Evolutionary conservation across 2,113 vertebrate species (phyloP).

Genomic region (Corynorhinus townsendii): DNA sequence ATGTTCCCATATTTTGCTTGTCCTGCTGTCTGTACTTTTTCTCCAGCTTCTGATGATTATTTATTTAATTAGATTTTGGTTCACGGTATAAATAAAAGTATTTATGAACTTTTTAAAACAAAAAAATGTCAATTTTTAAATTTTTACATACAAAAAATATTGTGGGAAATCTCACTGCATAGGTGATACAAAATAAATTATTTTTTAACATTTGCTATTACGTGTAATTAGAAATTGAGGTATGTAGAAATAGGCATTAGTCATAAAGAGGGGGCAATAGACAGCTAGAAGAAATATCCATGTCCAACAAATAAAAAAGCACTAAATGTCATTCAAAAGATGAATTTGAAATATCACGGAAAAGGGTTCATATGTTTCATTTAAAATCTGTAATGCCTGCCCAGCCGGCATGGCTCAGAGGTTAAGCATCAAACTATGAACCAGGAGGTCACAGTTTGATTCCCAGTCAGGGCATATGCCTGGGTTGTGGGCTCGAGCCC

Average conservation of each 20-base stretch:
- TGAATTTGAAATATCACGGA: not conserved
- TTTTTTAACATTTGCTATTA: not conserved
- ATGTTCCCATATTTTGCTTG: not conserved
- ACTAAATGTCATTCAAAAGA: not conserved
- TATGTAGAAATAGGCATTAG: not conserved
- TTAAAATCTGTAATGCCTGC: not conserved
- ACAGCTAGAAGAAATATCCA: not conserved
- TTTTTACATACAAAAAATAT: not conserved
- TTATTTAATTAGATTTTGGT: not conserved
- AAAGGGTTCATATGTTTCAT: not conserved
- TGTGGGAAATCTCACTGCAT: not conserved
- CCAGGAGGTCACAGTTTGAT: too few species aligned
- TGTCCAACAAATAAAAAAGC: not conserved
- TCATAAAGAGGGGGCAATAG: not conserved
- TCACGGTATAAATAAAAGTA: not conserved
- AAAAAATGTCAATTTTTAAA: not conserved
- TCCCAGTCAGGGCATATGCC: too few species aligned
- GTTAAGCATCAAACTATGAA: too few species aligned
- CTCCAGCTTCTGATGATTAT: not conserved
- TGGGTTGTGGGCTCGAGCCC: too few species aligned
- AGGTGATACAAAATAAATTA: not conserved
- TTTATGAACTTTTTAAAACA: not conserved
- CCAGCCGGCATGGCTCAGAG: too few species aligned
- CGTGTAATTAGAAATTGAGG: not conserved
- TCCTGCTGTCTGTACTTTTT: not conserved